A percentile compares a stretch with the other conserved stretches of the same genome.
Evolutionary conservation across 1,140 invertebrate species (phyloP).

Genomic region (Fopius arisanus): DNA sequence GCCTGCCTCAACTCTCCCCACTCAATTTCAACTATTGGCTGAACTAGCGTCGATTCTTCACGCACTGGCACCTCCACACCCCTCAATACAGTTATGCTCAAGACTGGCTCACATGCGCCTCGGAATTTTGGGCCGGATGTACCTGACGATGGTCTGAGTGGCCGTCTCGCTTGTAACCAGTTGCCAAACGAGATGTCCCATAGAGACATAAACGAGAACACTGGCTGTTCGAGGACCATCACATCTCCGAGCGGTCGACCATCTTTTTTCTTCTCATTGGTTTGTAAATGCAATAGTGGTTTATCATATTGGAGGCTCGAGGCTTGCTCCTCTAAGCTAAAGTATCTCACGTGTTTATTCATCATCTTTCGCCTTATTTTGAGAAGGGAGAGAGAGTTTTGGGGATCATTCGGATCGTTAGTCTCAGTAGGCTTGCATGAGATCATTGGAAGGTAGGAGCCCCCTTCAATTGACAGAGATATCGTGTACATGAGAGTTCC

Average conservation of each 20-base stretch:
- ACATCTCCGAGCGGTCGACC: constrained; percentile 44
- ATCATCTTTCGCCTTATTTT: constrained; percentile 27
- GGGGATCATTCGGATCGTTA: constrained; percentile 60
- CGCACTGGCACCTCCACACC: constrained; percentile 60
- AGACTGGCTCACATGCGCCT: constrained; percentile 45
- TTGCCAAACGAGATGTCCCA: constrained; percentile 47
- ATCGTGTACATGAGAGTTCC: constrained; percentile 52
- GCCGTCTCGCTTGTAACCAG: constrained; percentile 48
- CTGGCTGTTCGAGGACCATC: constrained; percentile 50
- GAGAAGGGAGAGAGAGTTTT: constrained; percentile 40
- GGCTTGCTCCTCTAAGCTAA: constrained; percentile 46
- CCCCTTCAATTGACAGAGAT: constrained; percentile 39
- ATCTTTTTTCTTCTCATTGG: constrained; percentile 22
- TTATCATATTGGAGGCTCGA: constrained; percentile 31
- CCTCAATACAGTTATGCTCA: constrained; percentile 53
- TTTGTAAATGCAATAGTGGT: not conserved
- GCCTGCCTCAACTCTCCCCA: constrained; percentile 50
- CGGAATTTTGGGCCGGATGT: constrained; percentile 28
- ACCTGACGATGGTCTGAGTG: constrained; percentile 39
- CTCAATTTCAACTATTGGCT: constrained; percentile 57
- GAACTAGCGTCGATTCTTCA: constrained; percentile 58
- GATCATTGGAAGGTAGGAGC: not conserved
- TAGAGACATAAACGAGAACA: constrained; percentile 44
- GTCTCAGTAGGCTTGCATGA: constrained; percentile 44
- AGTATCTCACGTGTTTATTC: constrained; percentile 42